Base-by-base conservation (phyloP, 2,113 vertebrate genomes). In the Camelus dromedarius region DNA sequence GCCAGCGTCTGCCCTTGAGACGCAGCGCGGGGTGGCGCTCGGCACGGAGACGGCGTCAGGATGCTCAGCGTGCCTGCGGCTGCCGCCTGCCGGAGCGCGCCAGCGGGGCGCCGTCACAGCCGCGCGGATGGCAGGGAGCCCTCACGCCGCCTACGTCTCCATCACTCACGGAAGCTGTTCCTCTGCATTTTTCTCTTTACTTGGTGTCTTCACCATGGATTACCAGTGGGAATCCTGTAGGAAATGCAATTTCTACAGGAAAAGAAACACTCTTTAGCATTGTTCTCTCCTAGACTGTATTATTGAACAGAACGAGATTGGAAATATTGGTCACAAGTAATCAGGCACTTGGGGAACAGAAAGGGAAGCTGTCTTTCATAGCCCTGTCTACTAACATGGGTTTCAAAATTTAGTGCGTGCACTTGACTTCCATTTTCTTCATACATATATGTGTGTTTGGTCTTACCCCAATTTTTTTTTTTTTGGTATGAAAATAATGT, bases 1-100 rank as follows among this genome's bases (percentile, higher is more conserved):
- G n/a, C 54, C 54, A 70, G 50, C 67, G 20, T 72, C 73, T 79
- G 94, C 80, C 94, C 94, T 96, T 96, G 85, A 96, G 82, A 93
- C 35, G 38, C 38, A 42, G 24, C 46, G 60, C 15, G 46, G 32
- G 28, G 52, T 2, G 1, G 46, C 6, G 1, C 20, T 30, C 7
- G 52, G 69, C 60, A 30, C 30, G 18, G 85, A 0, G 0, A 35
- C 28, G 54, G 46, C 91, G 16, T 87, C 85, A 79, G 84, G 56
- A 50, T 66, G 79, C 2, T 0, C 32, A 6, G 42, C 0, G 0
- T 56, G 69, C 86, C 64, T 0, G 4, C 81, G 86, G 38, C 24
- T 20, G 4, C 48, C 82, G 26, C 20, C 56, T 67, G n/a, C 16
- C 54, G 42, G 72, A 76, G n/a, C 72, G 75, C 67, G 32, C 24